Conservation (phyloP, 2,888 invertebrate genomes). For the Papilio gigon region DNA sequence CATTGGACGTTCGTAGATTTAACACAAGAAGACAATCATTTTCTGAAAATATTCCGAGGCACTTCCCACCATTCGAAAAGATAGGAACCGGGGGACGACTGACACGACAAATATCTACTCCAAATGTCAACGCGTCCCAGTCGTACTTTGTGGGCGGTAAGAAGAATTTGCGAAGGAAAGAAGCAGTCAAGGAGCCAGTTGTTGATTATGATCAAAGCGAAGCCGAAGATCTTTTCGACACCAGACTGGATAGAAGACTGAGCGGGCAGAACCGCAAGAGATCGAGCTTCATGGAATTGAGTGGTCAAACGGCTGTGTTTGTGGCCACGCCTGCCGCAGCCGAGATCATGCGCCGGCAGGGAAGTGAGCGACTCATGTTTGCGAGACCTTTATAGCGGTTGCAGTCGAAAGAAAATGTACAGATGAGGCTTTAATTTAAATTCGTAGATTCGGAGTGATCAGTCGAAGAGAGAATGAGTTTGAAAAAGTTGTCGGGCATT, state of each 20-base stretch:
- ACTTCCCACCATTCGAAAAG: conserved; percentile 68
- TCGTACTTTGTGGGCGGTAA: conserved; percentile 70
- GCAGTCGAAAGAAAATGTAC: background rate
- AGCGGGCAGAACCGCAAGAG: conserved; percentile 62
- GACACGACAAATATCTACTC: conserved; percentile 68
- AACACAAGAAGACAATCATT: conserved; percentile 71
- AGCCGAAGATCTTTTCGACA: conserved; percentile 74
- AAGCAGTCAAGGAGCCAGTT: conserved; percentile 70
- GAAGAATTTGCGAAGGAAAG: conserved; percentile 66
- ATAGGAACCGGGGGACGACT: conserved; percentile 58
- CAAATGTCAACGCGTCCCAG: conserved; percentile 66
- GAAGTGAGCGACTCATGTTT: conserved; percentile 73
- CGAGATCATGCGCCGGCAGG: conserved; percentile 75
- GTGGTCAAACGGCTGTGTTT: conserved; percentile 71
- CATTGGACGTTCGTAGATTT: conserved; percentile 61
- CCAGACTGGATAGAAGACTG: conserved; percentile 64
- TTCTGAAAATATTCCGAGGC: conserved; percentile 73
- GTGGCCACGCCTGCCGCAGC: conserved; percentile 74
- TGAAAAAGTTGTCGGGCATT: conserved; percentile 13
- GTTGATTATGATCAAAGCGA: conserved; percentile 79
- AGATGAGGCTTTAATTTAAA: conserved; percentile 33
- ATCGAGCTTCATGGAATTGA: conserved; percentile 68
- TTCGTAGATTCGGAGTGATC: background rate
- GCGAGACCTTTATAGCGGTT: conserved; percentile 60
- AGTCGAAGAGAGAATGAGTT: background rate